Evolutionary conservation across 1,140 invertebrate genomes (phyloP), one percentile per base, ranked within the genome.

Genomic region (Pygmarrhopalites habei): DNA sequence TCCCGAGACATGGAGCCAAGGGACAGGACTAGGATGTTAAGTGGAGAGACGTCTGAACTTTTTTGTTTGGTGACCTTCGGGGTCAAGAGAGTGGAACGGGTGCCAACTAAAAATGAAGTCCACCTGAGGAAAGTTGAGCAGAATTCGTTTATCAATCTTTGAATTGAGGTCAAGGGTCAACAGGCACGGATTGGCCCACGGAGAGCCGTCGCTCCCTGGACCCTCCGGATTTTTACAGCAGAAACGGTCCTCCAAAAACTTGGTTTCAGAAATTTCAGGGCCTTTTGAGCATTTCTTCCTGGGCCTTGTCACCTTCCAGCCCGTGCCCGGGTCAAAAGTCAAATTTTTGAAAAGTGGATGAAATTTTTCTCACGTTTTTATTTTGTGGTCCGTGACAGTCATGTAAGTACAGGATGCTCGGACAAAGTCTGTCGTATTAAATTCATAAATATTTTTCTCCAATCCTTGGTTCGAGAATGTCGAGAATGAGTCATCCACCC

Each of bases 1-100:
- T 92, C 88, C 43, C 86, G 79, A 0, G 92, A 93, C 0, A 95
- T 75, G 0, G 93, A 95, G 77, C 97, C 94, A 74, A 94, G 90
- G 0, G 90, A 92, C 62, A 93, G 85, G 79, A 95, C 91, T 0
- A 95, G 73, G 0, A 96, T 85, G 73, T 92, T 93, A 7, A 89
- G 68, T 7, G 19, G 32, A 2, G 3, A 5, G 17, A 55, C 19
- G 51, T 35, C 2, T 32, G 1, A 25, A 17, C 21, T 44, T 21
- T 44, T 32, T 1, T 1, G 19, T 0, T 21, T 32, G 3, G 26
- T 12, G 14, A 46, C 28, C 0, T n/a, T n/a, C n/a, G 49, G 47
- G 7, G 44, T 7, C 3, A 21, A 12, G 26, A 59, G 47, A 46
- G 41, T 65, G 3, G 32, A 10, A 32, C 63, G 21, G 1, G 57